Percentiles rank a stretch among this genome's conserved stretches.
Conservation (phyloP, 2,113 vertebrate genomes). For the Nestor notabilis region DNA sequence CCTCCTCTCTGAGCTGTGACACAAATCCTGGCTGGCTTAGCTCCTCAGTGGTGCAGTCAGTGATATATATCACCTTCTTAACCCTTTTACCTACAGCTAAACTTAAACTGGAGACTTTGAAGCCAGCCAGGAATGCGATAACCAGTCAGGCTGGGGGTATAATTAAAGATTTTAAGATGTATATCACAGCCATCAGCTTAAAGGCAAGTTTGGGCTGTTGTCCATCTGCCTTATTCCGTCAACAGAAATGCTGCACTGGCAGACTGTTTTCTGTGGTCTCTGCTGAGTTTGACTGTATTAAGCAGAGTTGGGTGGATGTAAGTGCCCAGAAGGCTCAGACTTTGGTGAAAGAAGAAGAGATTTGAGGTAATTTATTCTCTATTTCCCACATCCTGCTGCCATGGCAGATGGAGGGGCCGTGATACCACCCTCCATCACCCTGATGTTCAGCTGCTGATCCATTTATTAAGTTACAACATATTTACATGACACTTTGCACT, state of each 20-base stretch:
- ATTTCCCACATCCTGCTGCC: background rate
- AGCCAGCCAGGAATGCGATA: background rate
- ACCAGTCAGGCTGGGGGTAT: background rate
- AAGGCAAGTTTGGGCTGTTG: background rate
- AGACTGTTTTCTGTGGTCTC: background rate
- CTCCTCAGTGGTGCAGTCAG: background rate
- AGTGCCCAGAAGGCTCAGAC: background rate
- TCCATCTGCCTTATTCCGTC: background rate
- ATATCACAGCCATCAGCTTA: background rate
- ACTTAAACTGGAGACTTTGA: background rate
- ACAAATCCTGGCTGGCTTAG: accelerated
- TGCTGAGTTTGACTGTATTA: background rate
- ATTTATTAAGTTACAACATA: background rate
- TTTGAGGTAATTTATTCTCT: background rate
- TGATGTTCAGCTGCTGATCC: background rate
- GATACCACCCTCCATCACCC: background rate
- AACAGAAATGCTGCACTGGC: background rate
- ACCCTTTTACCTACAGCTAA: background rate
- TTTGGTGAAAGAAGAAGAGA: background rate
- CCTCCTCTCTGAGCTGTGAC: background rate
- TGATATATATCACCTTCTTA: background rate
- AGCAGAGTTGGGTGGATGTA: background rate
- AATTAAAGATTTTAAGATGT: background rate
- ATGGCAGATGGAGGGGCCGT: background rate
- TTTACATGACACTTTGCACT: background rate